phyloP scores from a whole-genome alignment of 2,888 invertebrate species.

The Amphipoea lucens region DNA sequence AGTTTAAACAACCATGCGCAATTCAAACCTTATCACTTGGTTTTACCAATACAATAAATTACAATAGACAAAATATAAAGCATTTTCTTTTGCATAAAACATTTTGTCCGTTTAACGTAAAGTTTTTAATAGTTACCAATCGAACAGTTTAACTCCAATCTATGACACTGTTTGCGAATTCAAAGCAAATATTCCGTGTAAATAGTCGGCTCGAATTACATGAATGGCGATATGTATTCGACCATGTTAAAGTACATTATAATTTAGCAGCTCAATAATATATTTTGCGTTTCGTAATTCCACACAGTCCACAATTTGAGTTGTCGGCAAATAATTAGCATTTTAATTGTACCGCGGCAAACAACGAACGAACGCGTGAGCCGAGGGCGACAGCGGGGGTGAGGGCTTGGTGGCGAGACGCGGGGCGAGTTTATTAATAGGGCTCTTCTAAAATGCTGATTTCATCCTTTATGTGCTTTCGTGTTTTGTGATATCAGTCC shows the following conservation, averaged over 20 bases:
- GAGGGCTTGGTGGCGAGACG: constrained; percentile 35
- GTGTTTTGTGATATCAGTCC: constrained; percentile 64
- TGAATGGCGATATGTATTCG: constrained; percentile 43
- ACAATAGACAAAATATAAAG: not conserved
- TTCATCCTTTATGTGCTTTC: constrained; percentile 67
- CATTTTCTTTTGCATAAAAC: not conserved
- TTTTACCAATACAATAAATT: not conserved
- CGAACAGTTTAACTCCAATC: constrained; percentile 30
- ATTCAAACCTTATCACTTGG: not conserved
- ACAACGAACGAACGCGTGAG: constrained; percentile 72
- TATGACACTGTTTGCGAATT: constrained; percentile 38
- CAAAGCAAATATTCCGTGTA: constrained; percentile 48
- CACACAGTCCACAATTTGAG: constrained; percentile 72
- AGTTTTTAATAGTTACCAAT: constrained; percentile 16
- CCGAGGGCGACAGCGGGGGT: constrained; percentile 38
- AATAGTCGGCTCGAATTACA: constrained; percentile 40
- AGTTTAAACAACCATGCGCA: not conserved
- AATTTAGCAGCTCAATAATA: constrained; percentile 59
- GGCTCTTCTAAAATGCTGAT: constrained; percentile 70
- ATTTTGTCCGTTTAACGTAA: constrained; percentile 5
- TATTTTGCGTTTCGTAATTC: constrained; percentile 68
- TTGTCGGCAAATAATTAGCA: constrained; percentile 85
- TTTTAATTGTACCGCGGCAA: constrained; percentile 81
- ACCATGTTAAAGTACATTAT: constrained; percentile 49
- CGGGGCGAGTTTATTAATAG: constrained; percentile 64